A percentile compares a stretch with the other conserved stretches of the same genome.
Conservation (phyloP, 1,140 invertebrate species). For the Hycleus cichorii region DNA sequence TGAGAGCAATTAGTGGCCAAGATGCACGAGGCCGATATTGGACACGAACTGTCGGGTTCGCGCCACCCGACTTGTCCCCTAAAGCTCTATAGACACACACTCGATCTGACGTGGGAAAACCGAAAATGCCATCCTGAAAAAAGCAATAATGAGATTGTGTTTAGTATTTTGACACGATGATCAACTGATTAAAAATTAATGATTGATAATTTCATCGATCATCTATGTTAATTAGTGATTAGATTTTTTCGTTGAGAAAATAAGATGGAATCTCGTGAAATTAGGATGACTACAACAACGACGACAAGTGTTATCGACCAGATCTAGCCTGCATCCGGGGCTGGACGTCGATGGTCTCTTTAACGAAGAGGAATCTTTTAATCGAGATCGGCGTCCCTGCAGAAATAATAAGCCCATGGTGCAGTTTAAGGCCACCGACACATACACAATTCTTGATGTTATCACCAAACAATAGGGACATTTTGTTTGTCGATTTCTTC, state of each 20-base stretch:
- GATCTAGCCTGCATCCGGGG: slow-evolving; percentile 25
- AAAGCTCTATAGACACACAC: slow-evolving; percentile 1
- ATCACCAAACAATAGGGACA: slow-evolving; percentile 24
- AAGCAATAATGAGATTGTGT: neutral
- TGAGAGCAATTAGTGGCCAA: slow-evolving; percentile 28
- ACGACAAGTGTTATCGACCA: slow-evolving; percentile 16
- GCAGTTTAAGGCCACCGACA: slow-evolving; percentile 22
- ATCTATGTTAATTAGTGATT: too few relatives aligned
- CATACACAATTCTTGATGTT: slow-evolving; percentile 15
- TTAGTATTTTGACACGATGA: too few relatives aligned
- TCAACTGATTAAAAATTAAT: too few relatives aligned
- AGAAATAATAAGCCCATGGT: slow-evolving; percentile 29
- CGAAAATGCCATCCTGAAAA: neutral
- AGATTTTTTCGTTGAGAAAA: too few relatives aligned
- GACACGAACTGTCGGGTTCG: slow-evolving; percentile 29
- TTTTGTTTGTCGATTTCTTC: slow-evolving; percentile 19
- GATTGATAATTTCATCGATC: too few relatives aligned
- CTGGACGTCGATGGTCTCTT: slow-evolving; percentile 27
- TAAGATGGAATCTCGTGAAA: too few relatives aligned
- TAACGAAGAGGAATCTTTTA: slow-evolving; percentile 30
- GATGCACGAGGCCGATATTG: slow-evolving; percentile 29
- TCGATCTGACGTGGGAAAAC: neutral
- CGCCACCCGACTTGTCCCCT: slow-evolving; percentile 23
- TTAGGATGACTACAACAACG: too few relatives aligned
- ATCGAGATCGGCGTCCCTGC: slow-evolving; percentile 21